Conservation (phyloP, 2,888 invertebrate species). For the Mythimna lalbum region DNA sequence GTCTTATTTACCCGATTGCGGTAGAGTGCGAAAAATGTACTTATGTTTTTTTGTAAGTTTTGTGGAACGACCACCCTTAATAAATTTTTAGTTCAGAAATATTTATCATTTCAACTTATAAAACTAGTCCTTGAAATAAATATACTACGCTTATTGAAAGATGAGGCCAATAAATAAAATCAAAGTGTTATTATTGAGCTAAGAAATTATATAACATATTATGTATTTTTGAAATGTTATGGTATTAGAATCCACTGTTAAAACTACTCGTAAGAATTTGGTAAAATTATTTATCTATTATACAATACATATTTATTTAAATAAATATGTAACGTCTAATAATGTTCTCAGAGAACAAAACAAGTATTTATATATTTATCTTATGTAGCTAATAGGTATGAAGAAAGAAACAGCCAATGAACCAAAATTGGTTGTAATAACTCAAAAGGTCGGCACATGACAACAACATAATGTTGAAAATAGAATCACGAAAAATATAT, state of each 20-base stretch:
- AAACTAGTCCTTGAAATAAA: conserved; percentile 25
- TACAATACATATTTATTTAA: conserved; percentile 12
- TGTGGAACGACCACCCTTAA: background rate
- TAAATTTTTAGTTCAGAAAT: background rate
- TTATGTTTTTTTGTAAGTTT: background rate
- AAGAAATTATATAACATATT: conserved; percentile 51
- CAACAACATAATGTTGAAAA: background rate
- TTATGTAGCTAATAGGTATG: background rate
- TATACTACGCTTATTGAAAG: conserved; percentile 53
- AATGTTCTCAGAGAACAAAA: conserved; percentile 30
- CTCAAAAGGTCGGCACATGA: background rate
- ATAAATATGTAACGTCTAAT: background rate
- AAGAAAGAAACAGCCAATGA: background rate
- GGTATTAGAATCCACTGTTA: conserved; percentile 41
- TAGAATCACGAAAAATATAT: background rate
- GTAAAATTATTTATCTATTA: conserved; percentile 29
- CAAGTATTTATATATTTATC: conserved; percentile 19
- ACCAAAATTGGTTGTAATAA: background rate
- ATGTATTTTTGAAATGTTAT: conserved; percentile 56
- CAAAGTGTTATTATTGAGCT: conserved; percentile 49
- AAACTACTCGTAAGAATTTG: conserved; percentile 34
- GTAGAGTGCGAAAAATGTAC: background rate
- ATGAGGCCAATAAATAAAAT: conserved; percentile 54
- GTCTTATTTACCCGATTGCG: background rate
- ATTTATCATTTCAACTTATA: background rate